Evolutionary conservation across 1,140 invertebrate genomes (phyloP), one percentile per base, ranked within the genome.

Genomic region (Lordiphosa stackelbergi): DNA sequence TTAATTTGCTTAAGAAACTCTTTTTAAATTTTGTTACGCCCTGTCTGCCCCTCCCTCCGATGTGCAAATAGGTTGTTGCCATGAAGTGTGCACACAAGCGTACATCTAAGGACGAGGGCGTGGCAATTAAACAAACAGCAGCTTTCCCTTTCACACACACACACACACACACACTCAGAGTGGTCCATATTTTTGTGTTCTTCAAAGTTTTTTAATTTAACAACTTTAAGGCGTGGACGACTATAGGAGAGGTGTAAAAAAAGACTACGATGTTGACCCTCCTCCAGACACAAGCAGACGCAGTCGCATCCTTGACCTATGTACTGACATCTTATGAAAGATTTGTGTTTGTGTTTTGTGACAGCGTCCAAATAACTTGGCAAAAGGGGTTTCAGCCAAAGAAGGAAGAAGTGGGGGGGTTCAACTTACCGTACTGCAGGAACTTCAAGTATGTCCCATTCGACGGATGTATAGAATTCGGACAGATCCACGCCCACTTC

Each of bases 391-490:
- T 19, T 19, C 19, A 70, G 66, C 70, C 62, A 75, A 83, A 68
- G 61, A 57, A 81, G 75, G 12, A 40, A 38, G 16, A 28, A 12
- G n/a, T n/a, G 2, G 28, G 11, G 22, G 12, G 6, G 10, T 10
- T 35, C 37, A 37, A 88, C 87, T 90, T 88, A 95, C 94, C 94
- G 92, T 55, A 96, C 94, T 70, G 96, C 96, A 28, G 97, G 97
- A 70, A 99, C 97, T 88, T 95, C 94, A 55, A 99, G 91, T 81
- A 99, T 96, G 89, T 99, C 98, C 98, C 98, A 99, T 89, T 99
- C 97, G 12, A 98, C 97, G 55, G 95, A 98, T 83, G 95, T 94
- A 88, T 97, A 98, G 90, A 97, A 98, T 88, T 97, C 96, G 41
- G 94, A 95, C 69, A 98, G 90, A 90, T 98, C 96, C 36, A 98